Percentiles rank a stretch among this genome's conserved stretches.
Conservation (phyloP, 2,888 invertebrate species). For the Tillus elongatus region DNA sequence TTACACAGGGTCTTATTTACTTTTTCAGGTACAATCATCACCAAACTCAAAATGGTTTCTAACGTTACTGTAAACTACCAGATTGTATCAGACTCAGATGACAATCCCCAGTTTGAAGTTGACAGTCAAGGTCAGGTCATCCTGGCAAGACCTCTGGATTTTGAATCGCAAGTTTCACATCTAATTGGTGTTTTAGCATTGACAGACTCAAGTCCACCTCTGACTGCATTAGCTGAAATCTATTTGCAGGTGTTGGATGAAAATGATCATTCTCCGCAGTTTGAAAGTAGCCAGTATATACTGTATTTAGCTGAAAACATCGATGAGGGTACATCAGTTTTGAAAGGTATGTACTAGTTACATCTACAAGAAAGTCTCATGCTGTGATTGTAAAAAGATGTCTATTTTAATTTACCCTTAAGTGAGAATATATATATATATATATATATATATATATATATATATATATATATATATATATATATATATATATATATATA, state of each 20-base stretch:
- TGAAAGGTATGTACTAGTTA: conserved; percentile 51
- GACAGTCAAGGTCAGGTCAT: conserved; percentile 67
- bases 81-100: conserved; percentile 53
- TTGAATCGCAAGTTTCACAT: conserved; percentile 62
- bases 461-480: too few species aligned
- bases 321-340: conserved; percentile 64
- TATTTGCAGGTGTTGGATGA: conserved; percentile 76
- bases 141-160: conserved; percentile 63
- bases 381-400: too few species aligned
- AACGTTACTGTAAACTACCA: conserved; percentile 54
- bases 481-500: too few species aligned
- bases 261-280: conserved; percentile 81
- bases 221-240: conserved; percentile 62
- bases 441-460: too few species aligned
- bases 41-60: conserved; percentile 57
- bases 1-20: background rate
- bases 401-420: too few species aligned
- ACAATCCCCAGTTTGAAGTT: conserved; percentile 58
- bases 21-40: conserved; percentile 53
- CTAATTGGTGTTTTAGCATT: conserved; percentile 63
- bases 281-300: conserved; percentile 75
- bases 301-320: conserved; percentile 75
- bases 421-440: too few species aligned
- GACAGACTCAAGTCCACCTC: conserved; percentile 61
- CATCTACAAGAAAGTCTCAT: too few species aligned